These are phyloP conservation scores for Sinotaia quadrata DNA, from an alignment of 2,888 invertebrate species.

Conservation along the genomic window DNA sequence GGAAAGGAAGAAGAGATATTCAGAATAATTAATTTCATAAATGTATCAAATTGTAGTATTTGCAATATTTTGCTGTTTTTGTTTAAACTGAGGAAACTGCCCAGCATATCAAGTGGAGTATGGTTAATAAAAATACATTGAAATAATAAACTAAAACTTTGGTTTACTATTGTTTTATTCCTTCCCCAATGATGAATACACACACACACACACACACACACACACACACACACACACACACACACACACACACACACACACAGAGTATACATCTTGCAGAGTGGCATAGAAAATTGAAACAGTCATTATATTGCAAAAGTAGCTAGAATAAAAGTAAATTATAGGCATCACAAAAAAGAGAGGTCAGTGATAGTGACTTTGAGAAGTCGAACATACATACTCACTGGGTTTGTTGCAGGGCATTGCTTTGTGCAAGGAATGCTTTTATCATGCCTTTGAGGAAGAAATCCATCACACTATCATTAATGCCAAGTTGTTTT, in stretches of 20 bases:
- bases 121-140: no score
- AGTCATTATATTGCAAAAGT: not conserved
- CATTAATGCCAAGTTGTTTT: slow-evolving; percentile 84
- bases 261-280: not conserved
- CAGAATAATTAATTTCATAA: no score
- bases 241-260: not conserved
- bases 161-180: no score
- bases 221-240: not conserved
- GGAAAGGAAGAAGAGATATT: no score
- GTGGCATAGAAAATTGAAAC: not conserved
- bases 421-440: slow-evolving; percentile 92
- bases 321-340: no score
- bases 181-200: not conserved
- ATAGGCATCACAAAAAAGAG: no score
- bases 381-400: not conserved
- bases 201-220: not conserved
- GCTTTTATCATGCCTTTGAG: slow-evolving; percentile 95
- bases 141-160: no score
- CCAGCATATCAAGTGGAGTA: no score
- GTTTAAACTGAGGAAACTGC: no score
- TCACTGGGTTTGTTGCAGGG: slow-evolving; percentile 73
- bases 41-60: no score
- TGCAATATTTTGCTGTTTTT: no score
- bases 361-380: no score
- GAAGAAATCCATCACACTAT: slow-evolving; percentile 95